Evolutionary conservation across 2,888 invertebrate genomes (phyloP).

Genomic region (Lycia hirtaria): DNA sequence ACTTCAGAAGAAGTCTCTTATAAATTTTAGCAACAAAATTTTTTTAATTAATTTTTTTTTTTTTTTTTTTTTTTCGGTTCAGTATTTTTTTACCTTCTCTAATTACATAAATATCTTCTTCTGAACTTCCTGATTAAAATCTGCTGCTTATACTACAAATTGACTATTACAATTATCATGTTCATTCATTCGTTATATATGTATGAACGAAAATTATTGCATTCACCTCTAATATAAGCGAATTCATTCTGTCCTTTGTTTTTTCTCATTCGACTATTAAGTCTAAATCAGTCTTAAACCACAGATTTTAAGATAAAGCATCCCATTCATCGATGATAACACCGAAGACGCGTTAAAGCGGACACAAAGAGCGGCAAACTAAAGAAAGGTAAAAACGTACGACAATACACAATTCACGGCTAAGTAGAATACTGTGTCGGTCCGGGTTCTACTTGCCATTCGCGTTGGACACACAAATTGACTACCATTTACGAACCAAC

Average conservation of each 20-base stretch:
- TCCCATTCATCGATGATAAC: slow-evolving; percentile 43
- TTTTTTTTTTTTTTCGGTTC: too few species aligned
- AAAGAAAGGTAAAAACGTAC: slow-evolving; percentile 52
- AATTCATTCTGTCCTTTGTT: background rate
- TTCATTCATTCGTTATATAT: too few species aligned
- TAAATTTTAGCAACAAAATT: too few species aligned
- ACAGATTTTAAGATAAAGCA: slow-evolving; percentile 35
- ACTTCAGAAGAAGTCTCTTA: too few species aligned
- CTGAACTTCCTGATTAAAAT: too few species aligned
- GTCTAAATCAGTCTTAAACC: background rate
- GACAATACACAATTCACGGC: slow-evolving; percentile 74
- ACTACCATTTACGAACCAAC: slow-evolving; percentile 70
- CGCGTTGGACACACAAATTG: slow-evolving; percentile 62
- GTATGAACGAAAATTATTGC: too few species aligned
- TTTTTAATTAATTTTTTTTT: too few species aligned
- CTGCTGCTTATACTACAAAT: too few species aligned
- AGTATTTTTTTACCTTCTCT: too few species aligned
- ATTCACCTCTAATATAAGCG: too few species aligned
- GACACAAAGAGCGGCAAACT: slow-evolving; percentile 46
- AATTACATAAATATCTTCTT: too few species aligned
- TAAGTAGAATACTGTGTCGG: slow-evolving; percentile 80
- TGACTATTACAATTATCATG: too few species aligned
- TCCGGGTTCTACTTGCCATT: slow-evolving; percentile 44
- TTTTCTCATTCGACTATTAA: background rate
- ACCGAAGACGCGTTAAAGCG: slow-evolving; percentile 22